Conservation (phyloP, 2,113 vertebrate species). For the Plestiodon gilberti region DNA sequence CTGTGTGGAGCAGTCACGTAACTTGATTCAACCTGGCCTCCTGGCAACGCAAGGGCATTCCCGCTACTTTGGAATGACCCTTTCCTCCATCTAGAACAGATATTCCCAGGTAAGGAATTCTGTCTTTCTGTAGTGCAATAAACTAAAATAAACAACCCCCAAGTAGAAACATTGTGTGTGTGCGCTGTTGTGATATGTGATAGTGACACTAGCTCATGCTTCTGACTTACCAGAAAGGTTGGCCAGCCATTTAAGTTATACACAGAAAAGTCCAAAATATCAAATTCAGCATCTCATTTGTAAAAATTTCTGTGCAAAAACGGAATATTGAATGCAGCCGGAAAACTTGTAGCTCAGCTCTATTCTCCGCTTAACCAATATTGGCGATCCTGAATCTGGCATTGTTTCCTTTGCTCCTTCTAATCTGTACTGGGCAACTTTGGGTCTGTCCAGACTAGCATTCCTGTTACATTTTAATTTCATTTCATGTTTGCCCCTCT, state of each 20-base stretch:
- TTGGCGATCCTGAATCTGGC: not conserved
- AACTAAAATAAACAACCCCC: too few relatives aligned
- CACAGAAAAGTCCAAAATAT: not conserved
- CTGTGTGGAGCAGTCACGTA: too few relatives aligned
- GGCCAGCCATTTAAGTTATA: not conserved
- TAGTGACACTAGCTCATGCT: not conserved
- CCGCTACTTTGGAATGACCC: too few relatives aligned
- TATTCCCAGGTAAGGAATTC: too few relatives aligned
- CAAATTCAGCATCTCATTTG: slow-evolving; percentile 16
- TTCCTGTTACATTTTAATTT: too few relatives aligned
- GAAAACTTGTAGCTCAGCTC: slow-evolving; percentile 1
- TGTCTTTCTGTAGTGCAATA: too few relatives aligned
- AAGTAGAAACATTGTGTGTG: not conserved
- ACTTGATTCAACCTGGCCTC: too few relatives aligned
- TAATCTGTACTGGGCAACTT: not conserved
- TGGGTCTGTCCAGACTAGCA: not conserved
- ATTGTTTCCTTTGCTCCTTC: slow-evolving; percentile 24
- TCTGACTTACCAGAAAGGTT: not conserved
- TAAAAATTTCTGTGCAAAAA: slow-evolving; percentile 16
- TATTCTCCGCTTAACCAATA: not conserved
- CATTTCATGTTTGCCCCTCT: too few relatives aligned
- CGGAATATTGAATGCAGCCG: too few relatives aligned
- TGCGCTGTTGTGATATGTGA: not conserved
- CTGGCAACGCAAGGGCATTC: too few relatives aligned
- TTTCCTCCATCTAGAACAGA: too few relatives aligned